Evolutionary conservation across 2,888 invertebrate genomes (phyloP).

Genomic region (Sesia apiformis): DNA sequence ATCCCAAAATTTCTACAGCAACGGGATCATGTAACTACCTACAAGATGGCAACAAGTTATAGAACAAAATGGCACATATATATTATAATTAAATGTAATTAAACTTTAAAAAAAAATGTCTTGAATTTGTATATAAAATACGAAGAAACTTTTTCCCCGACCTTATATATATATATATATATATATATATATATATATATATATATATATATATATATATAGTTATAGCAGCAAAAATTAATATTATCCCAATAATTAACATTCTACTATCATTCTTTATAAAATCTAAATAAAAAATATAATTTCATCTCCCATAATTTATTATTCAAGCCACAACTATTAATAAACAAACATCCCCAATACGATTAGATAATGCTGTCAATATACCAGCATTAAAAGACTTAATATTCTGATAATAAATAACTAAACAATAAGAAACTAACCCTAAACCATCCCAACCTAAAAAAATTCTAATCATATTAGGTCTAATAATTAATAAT

Average conservation of each 20-base stretch:
- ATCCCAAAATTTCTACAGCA: too few species aligned
- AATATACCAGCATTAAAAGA: slow-evolving; percentile 82
- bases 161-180: too few species aligned
- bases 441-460: slow-evolving; percentile 84
- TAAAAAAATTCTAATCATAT: slow-evolving; percentile 81
- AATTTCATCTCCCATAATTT: slow-evolving; percentile 72
- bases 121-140: too few species aligned
- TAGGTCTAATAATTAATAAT: slow-evolving; percentile 79
- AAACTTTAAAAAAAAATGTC: too few species aligned
- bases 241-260: slow-evolving; percentile 48
- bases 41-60: too few species aligned
- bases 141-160: too few species aligned
- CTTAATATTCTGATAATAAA: slow-evolving; percentile 80
- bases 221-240: slow-evolving; percentile 77
- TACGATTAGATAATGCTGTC: slow-evolving; percentile 82
- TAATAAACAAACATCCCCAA: slow-evolving; percentile 81
- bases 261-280: slow-evolving; percentile 56
- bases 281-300: slow-evolving; percentile 69
- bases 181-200: too few species aligned
- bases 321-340: slow-evolving; percentile 73
- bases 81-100: too few species aligned
- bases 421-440: slow-evolving; percentile 81
- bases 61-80: too few species aligned
- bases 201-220: too few species aligned
- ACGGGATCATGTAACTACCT: too few species aligned